Percentiles rank a stretch among this genome's conserved stretches.
phyloP scores from a whole-genome alignment of 2,797 vertebrate genomes.

The Gambelia wislizenii region DNA sequence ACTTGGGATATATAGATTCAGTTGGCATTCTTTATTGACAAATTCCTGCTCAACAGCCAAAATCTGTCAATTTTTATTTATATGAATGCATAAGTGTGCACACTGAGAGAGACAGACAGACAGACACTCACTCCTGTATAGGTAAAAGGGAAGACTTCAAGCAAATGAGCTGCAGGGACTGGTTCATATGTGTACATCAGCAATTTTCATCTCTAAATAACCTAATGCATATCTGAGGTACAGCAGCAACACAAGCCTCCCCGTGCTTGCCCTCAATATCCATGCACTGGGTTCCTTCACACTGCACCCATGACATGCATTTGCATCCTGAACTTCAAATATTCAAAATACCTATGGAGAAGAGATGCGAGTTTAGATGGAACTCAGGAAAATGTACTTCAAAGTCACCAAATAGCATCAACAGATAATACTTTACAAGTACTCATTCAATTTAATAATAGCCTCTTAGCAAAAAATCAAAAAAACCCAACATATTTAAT shows the following conservation, averaged over 20 bases:
- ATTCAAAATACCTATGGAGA: not conserved
- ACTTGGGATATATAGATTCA: not conserved
- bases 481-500: not conserved
- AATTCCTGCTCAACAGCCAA: too few species aligned
- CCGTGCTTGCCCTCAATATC: not conserved
- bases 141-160: too few species aligned
- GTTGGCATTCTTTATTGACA: not conserved
- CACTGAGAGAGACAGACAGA: too few species aligned
- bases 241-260: not conserved
- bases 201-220: not conserved
- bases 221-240: not conserved
- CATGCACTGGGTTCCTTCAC: not conserved
- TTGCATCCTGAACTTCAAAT: too few species aligned
- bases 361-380: not conserved
- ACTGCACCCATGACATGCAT: too few species aligned
- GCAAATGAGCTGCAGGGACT: not conserved
- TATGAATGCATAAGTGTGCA: too few species aligned
- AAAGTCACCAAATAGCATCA: not conserved
- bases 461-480: not conserved
- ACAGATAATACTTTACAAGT: not conserved
- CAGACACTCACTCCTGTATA: too few species aligned
- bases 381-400: not conserved
- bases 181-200: not conserved
- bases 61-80: too few species aligned
- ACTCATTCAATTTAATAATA: not conserved